Percentiles rank a stretch among this genome's conserved stretches.
These are phyloP conservation scores for Ypsolopha sequella DNA, from an alignment of 2,888 invertebrate genomes.

Conservation along the genomic window DNA sequence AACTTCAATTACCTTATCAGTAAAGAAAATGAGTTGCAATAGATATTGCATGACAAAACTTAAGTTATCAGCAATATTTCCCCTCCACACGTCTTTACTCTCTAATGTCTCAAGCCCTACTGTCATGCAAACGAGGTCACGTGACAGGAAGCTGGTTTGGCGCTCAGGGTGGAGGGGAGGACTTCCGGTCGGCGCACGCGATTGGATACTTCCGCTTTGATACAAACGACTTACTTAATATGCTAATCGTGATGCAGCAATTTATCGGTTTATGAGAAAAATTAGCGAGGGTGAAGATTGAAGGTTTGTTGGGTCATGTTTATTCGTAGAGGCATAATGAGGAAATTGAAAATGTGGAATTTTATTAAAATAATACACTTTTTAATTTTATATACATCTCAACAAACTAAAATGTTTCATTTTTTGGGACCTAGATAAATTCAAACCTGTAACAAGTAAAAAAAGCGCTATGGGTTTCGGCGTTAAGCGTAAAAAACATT, in stretches of 20 bases:
- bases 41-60: background rate
- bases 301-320: constrained; percentile 5
- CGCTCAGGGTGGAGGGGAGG: constrained; percentile 38
- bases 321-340: background rate
- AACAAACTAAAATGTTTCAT: too few relatives aligned
- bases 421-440: too few relatives aligned
- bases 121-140: constrained; percentile 70
- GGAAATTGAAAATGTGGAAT: too few relatives aligned
- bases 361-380: too few relatives aligned
- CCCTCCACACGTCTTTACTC: constrained; percentile 37
- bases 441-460: too few relatives aligned
- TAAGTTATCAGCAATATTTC: too few relatives aligned
- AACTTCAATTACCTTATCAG: too few relatives aligned
- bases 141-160: constrained; percentile 64
- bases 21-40: too few relatives aligned
- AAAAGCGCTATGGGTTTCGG: too few relatives aligned
- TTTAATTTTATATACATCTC: too few relatives aligned
- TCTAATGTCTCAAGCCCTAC: constrained; percentile 34
- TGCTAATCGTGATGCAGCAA: constrained; percentile 65
- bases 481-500: too few relatives aligned
- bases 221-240: constrained; percentile 52
- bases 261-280: constrained; percentile 50
- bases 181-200: constrained; percentile 60
- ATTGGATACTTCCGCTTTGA: constrained; percentile 66
- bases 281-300: background rate